Evolutionary conservation across 2,797 vertebrate genomes (phyloP).

Genomic region (Coendou prehensilis): DNA sequence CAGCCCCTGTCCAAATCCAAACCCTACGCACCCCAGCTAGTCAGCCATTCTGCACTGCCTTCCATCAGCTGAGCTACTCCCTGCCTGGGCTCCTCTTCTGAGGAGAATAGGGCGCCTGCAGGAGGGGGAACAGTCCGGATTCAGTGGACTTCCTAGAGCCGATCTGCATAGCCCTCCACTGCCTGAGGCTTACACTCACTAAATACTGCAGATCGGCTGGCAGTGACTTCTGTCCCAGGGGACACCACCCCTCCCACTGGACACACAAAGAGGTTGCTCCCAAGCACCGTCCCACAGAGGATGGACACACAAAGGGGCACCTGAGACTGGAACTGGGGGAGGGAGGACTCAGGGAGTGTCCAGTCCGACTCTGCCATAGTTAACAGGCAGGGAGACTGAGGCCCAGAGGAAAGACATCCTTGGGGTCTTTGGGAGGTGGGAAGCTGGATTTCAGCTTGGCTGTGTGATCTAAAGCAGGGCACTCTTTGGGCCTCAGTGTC

Average conservation of each 20-base stretch:
- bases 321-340: neutral
- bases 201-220: neutral
- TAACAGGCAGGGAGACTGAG: constrained; percentile 63
- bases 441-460: neutral
- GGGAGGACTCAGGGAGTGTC: neutral
- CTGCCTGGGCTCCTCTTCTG: neutral
- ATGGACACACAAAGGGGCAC: neutral
- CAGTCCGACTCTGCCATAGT: neutral
- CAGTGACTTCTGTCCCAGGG: neutral
- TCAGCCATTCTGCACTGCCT: neutral
- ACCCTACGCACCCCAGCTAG: neutral
- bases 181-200: neutral
- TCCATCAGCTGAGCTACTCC: neutral
- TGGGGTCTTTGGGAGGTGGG: neutral
- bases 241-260: neutral
- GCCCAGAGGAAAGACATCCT: neutral
- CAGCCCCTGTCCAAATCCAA: neutral
- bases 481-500: neutral
- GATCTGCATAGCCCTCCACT: neutral
- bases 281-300: neutral
- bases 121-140: neutral
- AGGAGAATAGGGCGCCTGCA: neutral
- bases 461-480: neutral
- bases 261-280: neutral
- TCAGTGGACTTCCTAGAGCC: constrained; percentile 8